phyloP scores from a whole-genome alignment of 2,113 vertebrate genomes.

The Gobio gobio region DNA sequence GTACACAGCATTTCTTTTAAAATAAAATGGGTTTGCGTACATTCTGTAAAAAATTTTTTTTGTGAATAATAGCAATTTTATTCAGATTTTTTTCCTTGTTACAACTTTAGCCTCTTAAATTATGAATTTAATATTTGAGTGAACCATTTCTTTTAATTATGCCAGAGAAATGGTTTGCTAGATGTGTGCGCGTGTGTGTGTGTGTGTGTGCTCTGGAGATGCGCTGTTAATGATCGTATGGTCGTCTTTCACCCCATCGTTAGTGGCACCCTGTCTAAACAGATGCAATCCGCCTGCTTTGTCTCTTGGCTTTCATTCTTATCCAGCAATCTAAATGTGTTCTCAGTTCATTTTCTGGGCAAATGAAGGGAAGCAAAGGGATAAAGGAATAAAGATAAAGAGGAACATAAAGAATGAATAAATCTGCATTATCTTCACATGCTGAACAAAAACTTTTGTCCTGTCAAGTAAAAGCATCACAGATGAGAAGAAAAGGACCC shows the following conservation, averaged over 20 bases:
- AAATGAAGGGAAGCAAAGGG: slow-evolving; percentile 21
- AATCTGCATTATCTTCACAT: slow-evolving; percentile 18
- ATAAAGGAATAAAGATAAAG: slow-evolving; percentile 37
- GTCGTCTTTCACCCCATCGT: slow-evolving; percentile 10
- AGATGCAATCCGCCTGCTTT: slow-evolving; percentile 12
- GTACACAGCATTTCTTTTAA: no score
- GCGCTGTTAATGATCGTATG: slow-evolving; percentile 19
- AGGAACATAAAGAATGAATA: slow-evolving; percentile 16
- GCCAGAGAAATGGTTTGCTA: not conserved
- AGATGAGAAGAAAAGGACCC: slow-evolving; percentile 30
- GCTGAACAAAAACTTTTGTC: slow-evolving; percentile 40
- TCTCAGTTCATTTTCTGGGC: slow-evolving; percentile 40
- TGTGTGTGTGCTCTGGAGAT: not conserved
- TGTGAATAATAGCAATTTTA: not conserved
- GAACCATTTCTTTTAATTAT: no score
- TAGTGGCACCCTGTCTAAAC: slow-evolving; percentile 35
- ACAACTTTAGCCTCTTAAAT: not conserved
- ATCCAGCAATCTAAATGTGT: slow-evolving; percentile 36
- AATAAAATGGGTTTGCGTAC: no score
- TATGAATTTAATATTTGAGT: no score
- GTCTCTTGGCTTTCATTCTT: slow-evolving; percentile 35
- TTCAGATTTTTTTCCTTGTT: not conserved
- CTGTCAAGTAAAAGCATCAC: slow-evolving; percentile 21
- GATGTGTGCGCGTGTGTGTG: not conserved
- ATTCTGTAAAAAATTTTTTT: not conserved